These are phyloP conservation scores for Phyllopteryx taeniolatus DNA, from an alignment of 2,113 vertebrate genomes.

Conservation along the genomic window DNA sequence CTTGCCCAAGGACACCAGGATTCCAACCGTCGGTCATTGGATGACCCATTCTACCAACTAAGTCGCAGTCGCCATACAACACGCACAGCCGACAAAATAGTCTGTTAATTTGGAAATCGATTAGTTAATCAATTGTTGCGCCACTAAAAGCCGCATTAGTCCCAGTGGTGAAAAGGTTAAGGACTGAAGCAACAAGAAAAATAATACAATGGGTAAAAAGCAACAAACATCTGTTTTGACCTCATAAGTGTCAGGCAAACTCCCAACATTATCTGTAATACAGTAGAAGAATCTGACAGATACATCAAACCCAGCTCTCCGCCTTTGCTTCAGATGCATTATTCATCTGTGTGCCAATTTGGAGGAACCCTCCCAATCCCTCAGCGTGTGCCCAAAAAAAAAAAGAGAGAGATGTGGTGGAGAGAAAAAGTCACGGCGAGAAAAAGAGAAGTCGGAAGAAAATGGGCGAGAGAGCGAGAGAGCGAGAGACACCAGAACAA, in stretches of 20 bases:
- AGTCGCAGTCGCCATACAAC: too few species aligned
- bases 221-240: conserved; percentile 26
- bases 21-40: too few species aligned
- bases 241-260: conserved; percentile 52
- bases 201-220: conserved; percentile 33
- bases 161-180: conserved; percentile 17
- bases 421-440: conserved; percentile 14
- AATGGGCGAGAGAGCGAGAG: conserved; percentile 18
- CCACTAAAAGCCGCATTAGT: neutral
- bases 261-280: conserved; percentile 50
- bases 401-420: conserved; percentile 44
- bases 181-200: conserved; percentile 27
- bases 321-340: conserved; percentile 70
- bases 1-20: too few species aligned
- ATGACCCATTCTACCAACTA: too few species aligned
- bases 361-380: conserved; percentile 67
- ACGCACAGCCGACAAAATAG: too few species aligned
- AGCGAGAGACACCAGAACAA: conserved; percentile 52
- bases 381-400: conserved; percentile 39
- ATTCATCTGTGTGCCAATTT: conserved; percentile 75
- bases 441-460: conserved; percentile 38
- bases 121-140: neutral
- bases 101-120: too few species aligned
- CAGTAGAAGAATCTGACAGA: conserved; percentile 60
- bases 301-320: conserved; percentile 59